A percentile compares a stretch with the other conserved stretches of the same genome.
phyloP scores from a whole-genome alignment of 2,888 invertebrate genomes.

The Acheta domesticus region DNA sequence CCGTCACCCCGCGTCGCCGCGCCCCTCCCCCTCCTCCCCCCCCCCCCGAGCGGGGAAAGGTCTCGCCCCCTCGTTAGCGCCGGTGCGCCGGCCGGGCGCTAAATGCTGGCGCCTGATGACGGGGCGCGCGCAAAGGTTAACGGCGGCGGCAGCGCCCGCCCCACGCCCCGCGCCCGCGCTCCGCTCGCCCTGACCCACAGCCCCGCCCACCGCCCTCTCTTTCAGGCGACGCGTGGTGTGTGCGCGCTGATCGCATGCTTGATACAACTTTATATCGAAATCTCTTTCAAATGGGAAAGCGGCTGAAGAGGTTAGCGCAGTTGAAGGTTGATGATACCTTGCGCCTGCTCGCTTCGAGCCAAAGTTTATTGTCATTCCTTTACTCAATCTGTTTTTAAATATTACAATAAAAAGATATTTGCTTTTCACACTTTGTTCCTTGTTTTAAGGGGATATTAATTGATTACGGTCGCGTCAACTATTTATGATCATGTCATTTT shows the following conservation, averaged over 20 bases:
- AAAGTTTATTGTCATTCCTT: no score
- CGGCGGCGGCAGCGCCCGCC: not conserved
- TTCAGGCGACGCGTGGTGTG: not conserved
- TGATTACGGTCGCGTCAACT: no score
- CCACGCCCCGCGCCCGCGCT: not conserved
- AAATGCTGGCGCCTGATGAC: not conserved
- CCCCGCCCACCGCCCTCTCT: not conserved
- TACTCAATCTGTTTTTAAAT: no score
- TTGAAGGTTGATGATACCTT: no score
- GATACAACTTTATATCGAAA: not conserved
- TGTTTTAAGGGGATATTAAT: no score
- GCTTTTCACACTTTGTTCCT: no score
- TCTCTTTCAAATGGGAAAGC: not conserved
- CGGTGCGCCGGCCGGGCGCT: not conserved
- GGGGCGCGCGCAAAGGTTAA: constrained; percentile 1
- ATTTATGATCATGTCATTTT: no score
- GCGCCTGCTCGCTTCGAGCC: no score
- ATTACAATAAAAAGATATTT: no score
- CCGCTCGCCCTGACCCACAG: not conserved
- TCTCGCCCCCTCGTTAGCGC: constrained; percentile 3
- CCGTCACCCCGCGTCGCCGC: not conserved
- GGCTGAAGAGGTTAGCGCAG: not conserved
- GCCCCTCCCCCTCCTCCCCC: not conserved
- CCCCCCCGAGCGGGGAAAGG: not conserved
- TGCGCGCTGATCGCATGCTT: not conserved